A percentile compares a stretch with the other conserved stretches of the same genome.
Conservation (phyloP, 2,113 vertebrate genomes). For the Balaeniceps rex region DNA sequence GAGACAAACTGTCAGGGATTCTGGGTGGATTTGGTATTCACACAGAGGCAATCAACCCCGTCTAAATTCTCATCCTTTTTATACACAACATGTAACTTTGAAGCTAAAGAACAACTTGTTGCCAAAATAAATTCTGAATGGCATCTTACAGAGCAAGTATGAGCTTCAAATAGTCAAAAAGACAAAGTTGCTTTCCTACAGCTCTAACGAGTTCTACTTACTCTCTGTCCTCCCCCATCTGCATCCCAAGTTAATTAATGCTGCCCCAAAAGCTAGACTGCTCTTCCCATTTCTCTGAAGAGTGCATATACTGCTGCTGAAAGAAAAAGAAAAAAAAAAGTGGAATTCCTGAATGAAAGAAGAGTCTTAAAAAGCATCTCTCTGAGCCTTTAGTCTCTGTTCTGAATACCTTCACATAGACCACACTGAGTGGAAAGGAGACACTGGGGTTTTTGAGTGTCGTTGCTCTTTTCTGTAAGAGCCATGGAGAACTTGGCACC, state of each 20-base stretch:
- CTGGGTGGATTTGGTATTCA: not conserved
- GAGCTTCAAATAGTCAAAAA: not conserved
- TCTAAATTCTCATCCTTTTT: not conserved
- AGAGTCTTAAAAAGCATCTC: not conserved
- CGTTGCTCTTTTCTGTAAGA: not conserved
- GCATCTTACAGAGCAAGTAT: not conserved
- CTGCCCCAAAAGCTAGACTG: not conserved
- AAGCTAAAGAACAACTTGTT: not conserved
- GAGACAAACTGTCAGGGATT: not conserved
- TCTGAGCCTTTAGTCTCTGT: not conserved
- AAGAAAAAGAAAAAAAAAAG: no score
- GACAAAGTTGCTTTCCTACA: not conserved
- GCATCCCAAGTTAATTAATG: not conserved
- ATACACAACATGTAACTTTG: not conserved
- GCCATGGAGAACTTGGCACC: not conserved
- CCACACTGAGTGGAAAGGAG: not conserved
- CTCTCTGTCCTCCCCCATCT: not conserved
- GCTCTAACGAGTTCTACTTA: not conserved
- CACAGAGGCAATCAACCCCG: not conserved
- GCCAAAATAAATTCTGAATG: not conserved
- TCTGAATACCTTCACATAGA: not conserved
- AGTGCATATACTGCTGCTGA: not conserved
- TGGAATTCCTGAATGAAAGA: not conserved
- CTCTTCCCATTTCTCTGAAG: not conserved
- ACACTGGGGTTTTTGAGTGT: not conserved